Percentiles rank a stretch among this genome's conserved stretches.
Conservation (phyloP, 1,140 invertebrate genomes). For the Aphaenogaster floridana region DNA sequence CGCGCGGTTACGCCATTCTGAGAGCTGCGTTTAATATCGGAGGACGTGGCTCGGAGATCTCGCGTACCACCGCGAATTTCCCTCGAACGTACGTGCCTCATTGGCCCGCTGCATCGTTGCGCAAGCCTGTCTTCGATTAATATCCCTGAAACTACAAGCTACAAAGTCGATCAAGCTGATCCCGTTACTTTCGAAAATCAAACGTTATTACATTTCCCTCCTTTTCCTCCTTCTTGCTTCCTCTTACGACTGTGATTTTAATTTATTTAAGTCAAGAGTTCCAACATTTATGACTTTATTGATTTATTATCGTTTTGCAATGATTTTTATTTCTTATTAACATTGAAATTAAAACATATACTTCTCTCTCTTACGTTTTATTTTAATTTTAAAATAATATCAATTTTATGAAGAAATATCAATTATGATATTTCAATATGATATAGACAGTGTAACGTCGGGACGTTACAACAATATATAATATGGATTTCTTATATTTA, state of each 20-base stretch:
- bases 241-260: background rate
- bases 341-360: background rate
- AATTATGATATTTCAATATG: background rate
- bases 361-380: background rate
- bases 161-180: background rate
- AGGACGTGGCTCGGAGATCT: constrained; percentile 29
- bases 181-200: constrained; percentile 44
- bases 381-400: constrained; percentile 11
- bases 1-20: constrained; percentile 30
- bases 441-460: too few species aligned
- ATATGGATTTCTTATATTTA: background rate
- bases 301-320: background rate
- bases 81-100: constrained; percentile 9
- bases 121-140: constrained; percentile 33
- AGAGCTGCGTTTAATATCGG: constrained; percentile 45
- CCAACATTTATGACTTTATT: background rate
- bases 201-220: background rate
- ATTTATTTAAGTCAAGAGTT: background rate
- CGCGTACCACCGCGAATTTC: constrained; percentile 29
- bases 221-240: background rate
- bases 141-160: constrained; percentile 16
- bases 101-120: constrained; percentile 8
- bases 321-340: background rate
- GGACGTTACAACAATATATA: background rate
- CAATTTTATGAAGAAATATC: background rate